A percentile compares a stretch with the other conserved stretches of the same genome.
Evolutionary conservation across 2,888 invertebrate species (phyloP).

Genomic region (Xestia xanthographa): DNA sequence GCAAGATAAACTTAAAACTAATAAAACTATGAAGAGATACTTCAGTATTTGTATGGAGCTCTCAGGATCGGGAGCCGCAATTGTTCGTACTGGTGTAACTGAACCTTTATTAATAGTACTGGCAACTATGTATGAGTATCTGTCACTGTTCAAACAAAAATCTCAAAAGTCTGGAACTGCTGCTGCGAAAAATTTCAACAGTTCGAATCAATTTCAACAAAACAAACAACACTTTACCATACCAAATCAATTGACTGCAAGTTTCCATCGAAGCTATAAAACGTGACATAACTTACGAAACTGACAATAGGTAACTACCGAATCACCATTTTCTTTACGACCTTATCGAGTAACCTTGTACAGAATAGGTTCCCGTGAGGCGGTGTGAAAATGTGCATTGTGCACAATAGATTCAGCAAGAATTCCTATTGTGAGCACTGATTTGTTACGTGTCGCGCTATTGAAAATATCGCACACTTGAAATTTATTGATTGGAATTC

Average conservation of each 20-base stretch:
- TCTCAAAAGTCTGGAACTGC: background rate
- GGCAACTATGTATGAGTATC: background rate
- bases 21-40: background rate
- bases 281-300: slow-evolving; percentile 56
- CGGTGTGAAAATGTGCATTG: slow-evolving; percentile 66
- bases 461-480: slow-evolving; percentile 68
- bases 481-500: slow-evolving; percentile 65
- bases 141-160: background rate
- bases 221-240: slow-evolving; percentile 41
- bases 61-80: background rate
- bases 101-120: background rate
- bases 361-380: slow-evolving; percentile 40
- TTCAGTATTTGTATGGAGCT: background rate
- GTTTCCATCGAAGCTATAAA: slow-evolving; percentile 47
- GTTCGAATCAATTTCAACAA: slow-evolving; percentile 23
- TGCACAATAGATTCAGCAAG: slow-evolving; percentile 69
- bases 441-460: slow-evolving; percentile 71
- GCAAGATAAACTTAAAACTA: too few species aligned
- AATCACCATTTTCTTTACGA: slow-evolving; percentile 60
- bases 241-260: slow-evolving; percentile 44
- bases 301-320: slow-evolving; percentile 49
- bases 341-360: slow-evolving; percentile 57
- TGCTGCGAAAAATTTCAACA: background rate
- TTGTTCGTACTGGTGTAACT: background rate
- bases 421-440: slow-evolving; percentile 72